Conservation (phyloP, 2,797 vertebrate species). For the Sebastiscus tertius region DNA sequence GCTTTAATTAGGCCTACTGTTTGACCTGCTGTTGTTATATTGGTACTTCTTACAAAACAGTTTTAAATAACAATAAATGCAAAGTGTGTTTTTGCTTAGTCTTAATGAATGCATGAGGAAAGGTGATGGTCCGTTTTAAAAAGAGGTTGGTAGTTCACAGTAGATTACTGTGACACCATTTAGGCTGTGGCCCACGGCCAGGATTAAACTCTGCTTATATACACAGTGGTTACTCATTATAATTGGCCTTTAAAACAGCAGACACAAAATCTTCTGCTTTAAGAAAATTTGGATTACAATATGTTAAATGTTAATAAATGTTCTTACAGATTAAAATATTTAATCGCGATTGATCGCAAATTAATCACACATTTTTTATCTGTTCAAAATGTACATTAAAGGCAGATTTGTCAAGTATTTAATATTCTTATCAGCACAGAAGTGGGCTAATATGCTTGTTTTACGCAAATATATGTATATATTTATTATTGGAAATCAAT, state of each 20-base stretch:
- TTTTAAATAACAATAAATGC: not conserved
- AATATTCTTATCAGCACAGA: too few relatives aligned
- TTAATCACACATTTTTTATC: too few relatives aligned
- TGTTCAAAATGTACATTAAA: too few relatives aligned
- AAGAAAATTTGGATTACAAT: too few relatives aligned
- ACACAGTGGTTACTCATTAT: slow-evolving; percentile 24
- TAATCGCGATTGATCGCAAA: too few relatives aligned
- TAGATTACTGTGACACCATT: slow-evolving; percentile 12
- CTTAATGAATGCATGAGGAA: slow-evolving; percentile 8
- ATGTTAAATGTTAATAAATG: too few relatives aligned
- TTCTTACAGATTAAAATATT: too few relatives aligned
- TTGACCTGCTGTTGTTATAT: not conserved
- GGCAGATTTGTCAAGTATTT: too few relatives aligned
- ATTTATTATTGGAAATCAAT: too few relatives aligned
- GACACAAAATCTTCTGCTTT: not conserved
- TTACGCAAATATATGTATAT: too few relatives aligned
- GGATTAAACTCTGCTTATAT: slow-evolving; percentile 26
- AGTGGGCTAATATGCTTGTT: too few relatives aligned
- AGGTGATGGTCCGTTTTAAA: not conserved
- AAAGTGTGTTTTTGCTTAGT: not conserved
- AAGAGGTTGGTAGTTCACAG: slow-evolving; percentile 6
- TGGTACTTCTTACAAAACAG: not conserved
- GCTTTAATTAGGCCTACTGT: not conserved
- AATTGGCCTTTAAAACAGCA: slow-evolving; percentile 17
- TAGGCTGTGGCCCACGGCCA: slow-evolving; percentile 8